Conservation (phyloP, 2,888 invertebrate species). For the Eilema depressum region DNA sequence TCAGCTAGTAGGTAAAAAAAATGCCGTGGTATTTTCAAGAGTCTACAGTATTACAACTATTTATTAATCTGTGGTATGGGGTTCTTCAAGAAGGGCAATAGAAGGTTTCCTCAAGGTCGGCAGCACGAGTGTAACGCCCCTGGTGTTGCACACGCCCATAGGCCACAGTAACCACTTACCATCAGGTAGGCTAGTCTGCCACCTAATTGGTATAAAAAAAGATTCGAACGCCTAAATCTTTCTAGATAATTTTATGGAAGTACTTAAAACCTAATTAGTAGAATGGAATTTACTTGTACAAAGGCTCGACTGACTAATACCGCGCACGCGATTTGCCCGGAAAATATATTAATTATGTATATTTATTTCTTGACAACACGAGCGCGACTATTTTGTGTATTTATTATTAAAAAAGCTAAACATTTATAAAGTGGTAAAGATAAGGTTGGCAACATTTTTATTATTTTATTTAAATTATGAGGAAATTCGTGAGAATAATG, state of each 20-base stretch:
- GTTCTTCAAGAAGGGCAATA: too few species aligned
- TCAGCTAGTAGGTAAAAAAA: too few species aligned
- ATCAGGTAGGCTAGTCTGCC: too few species aligned
- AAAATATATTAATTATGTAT: slow-evolving; percentile 11
- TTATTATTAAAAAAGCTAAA: slow-evolving; percentile 14
- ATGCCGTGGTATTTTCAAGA: too few species aligned
- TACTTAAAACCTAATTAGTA: slow-evolving; percentile 31
- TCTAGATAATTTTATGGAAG: not conserved
- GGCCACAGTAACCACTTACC: too few species aligned
- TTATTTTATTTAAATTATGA: slow-evolving; percentile 9
- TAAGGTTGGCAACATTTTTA: slow-evolving; percentile 22
- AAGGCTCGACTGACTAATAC: slow-evolving; percentile 24
- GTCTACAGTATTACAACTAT: too few species aligned
- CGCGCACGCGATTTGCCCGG: slow-evolving; percentile 48
- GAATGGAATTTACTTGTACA: slow-evolving; percentile 44
- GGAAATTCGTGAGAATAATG: not conserved
- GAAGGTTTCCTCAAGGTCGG: too few species aligned
- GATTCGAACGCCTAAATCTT: not conserved
- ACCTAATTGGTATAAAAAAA: too few species aligned
- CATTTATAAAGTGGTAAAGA: slow-evolving; percentile 20
- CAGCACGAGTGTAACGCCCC: too few species aligned
- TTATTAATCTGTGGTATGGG: too few species aligned
- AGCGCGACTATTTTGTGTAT: slow-evolving; percentile 27
- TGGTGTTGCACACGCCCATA: too few species aligned
- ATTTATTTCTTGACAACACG: slow-evolving; percentile 18